Percentiles rank a stretch among this genome's conserved stretches.
Conservation (phyloP, 2,113 vertebrate species). For the Anguilla japonica region DNA sequence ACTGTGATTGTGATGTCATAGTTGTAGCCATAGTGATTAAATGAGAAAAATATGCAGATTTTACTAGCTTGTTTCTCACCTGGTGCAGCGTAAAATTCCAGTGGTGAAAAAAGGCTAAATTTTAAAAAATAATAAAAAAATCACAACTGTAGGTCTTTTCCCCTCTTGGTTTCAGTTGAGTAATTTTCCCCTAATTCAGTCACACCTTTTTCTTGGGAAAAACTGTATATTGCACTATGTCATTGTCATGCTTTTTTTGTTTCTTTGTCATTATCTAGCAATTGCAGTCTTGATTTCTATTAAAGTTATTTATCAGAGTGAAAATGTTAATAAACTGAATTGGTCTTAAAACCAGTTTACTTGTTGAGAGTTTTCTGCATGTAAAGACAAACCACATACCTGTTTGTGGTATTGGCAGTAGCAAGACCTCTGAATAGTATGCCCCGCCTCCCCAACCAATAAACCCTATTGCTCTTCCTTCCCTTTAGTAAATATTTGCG, state of each 20-base stretch:
- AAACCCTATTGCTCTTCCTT: too few species aligned
- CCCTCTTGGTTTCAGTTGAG: slow-evolving; percentile 34
- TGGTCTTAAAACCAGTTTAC: slow-evolving; percentile 70
- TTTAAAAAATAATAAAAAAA: neutral
- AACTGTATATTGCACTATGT: neutral
- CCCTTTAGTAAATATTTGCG: too few species aligned
- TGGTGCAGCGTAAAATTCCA: slow-evolving; percentile 27
- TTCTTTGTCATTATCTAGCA: slow-evolving; percentile 57
- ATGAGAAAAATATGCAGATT: neutral
- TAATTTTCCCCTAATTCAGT: neutral
- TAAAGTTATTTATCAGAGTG: slow-evolving; percentile 72
- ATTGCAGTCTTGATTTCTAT: slow-evolving; percentile 65
- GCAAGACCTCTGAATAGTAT: too few species aligned
- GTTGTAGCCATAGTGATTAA: slow-evolving; percentile 27
- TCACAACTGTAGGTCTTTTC: neutral
- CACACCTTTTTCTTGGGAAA: neutral
- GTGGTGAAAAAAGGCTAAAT: slow-evolving; percentile 21
- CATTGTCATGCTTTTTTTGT: slow-evolving; percentile 26
- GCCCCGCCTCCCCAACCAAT: too few species aligned
- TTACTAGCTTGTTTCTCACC: neutral
- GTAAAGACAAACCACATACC: slow-evolving; percentile 69
- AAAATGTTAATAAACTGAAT: slow-evolving; percentile 56
- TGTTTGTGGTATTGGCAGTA: slow-evolving; percentile 55
- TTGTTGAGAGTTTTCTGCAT: slow-evolving; percentile 50
- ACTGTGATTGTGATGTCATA: slow-evolving; percentile 27